phyloP scores from a whole-genome alignment of 2,113 vertebrate genomes.

The Sisor rabdophorus region DNA sequence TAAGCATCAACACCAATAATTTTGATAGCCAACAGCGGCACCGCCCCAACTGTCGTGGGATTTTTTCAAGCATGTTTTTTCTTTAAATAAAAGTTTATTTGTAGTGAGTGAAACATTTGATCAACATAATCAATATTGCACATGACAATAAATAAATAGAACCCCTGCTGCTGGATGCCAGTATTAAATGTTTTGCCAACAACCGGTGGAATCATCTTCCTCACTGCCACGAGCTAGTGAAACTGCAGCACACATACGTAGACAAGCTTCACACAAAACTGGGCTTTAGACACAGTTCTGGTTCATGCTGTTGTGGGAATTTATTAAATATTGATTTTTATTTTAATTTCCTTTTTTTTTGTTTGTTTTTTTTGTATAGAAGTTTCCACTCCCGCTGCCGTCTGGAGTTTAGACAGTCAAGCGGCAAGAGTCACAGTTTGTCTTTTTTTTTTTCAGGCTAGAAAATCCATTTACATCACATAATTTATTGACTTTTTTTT shows the following conservation, averaged over 20 bases:
- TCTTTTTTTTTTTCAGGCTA: constrained; percentile 71
- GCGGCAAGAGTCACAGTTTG: constrained; percentile 82
- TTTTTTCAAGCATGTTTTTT: too few species aligned
- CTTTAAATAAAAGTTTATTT: too few species aligned
- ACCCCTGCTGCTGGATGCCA: too few species aligned
- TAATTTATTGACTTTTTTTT: constrained; percentile 74
- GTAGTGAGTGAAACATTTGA: too few species aligned
- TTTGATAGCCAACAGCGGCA: too few species aligned
- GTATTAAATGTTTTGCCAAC: too few species aligned
- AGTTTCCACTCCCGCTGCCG: constrained; percentile 79
- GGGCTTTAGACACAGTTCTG: constrained; percentile 76
- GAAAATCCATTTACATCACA: constrained; percentile 85
- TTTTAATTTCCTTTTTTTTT: constrained; percentile 49
- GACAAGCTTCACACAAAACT: constrained; percentile 62
- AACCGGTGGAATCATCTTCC: too few species aligned
- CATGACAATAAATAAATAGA: too few species aligned
- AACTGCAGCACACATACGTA: neutral
- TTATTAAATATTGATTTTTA: constrained; percentile 74
- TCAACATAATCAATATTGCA: too few species aligned
- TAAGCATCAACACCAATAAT: too few species aligned
- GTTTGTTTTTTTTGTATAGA: constrained; percentile 52
- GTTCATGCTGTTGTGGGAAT: constrained; percentile 92
- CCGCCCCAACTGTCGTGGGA: too few species aligned
- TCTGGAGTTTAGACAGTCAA: constrained; percentile 80
- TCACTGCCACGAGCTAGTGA: too few species aligned